Evolutionary conservation across 2,888 invertebrate species (phyloP).

Genomic region (Andrena bucephala): DNA sequence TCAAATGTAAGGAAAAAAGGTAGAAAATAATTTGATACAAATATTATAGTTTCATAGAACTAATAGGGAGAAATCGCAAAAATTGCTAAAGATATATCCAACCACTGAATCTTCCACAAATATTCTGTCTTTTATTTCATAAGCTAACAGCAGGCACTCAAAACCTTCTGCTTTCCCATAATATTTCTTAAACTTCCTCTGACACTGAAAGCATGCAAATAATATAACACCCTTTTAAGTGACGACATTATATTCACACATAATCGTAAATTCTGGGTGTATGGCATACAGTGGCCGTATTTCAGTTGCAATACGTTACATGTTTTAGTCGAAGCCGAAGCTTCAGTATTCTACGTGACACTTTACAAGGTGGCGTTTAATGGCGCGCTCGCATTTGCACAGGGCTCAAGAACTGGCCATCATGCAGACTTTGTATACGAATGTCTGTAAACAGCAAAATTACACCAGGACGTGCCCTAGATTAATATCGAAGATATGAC

Average conservation of each 20-base stretch:
- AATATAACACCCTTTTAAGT: too few species aligned
- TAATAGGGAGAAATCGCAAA: too few species aligned
- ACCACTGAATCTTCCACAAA: too few species aligned
- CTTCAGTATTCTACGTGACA: constrained; percentile 20
- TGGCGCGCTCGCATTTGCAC: constrained; percentile 29
- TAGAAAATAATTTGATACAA: too few species aligned
- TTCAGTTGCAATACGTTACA: neutral
- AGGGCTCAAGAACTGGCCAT: constrained; percentile 41
- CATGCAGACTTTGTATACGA: constrained; percentile 44
- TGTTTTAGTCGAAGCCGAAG: neutral
- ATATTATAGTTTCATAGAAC: too few species aligned
- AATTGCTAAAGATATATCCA: neutral
- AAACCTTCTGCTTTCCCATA: too few species aligned
- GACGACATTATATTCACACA: too few species aligned
- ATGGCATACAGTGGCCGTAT: neutral
- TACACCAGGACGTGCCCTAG: constrained; percentile 74
- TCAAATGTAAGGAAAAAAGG: too few species aligned
- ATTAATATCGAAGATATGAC: constrained; percentile 74
- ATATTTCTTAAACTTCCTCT: too few species aligned
- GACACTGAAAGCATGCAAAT: too few species aligned
- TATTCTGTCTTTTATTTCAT: too few species aligned
- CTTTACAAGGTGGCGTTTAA: constrained; percentile 42
- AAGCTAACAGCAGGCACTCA: too few species aligned
- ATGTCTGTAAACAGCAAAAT: constrained; percentile 69
- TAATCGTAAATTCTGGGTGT: neutral